A percentile compares a stretch with the other conserved stretches of the same genome.
These are phyloP conservation scores for Aradophagus sp. DNA, from an alignment of 1,140 invertebrate genomes.

Conservation along the genomic window DNA sequence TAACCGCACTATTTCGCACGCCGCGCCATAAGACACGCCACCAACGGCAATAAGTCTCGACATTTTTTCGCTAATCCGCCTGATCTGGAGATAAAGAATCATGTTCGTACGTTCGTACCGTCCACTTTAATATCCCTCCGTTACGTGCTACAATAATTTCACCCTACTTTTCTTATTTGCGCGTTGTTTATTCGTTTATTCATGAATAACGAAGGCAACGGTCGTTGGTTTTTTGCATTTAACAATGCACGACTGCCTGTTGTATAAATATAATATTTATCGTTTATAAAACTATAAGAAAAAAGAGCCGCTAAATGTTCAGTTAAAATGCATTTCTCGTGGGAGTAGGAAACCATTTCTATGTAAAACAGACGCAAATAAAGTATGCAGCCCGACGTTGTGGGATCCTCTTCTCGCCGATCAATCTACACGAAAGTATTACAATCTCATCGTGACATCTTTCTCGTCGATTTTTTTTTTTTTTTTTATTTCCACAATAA, in stretches of 20 bases:
- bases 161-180: too few relatives aligned
- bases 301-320: slow-evolving; percentile 42
- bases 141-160: too few relatives aligned
- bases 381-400: slow-evolving; percentile 49
- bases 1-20: slow-evolving; percentile 22
- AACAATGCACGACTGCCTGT: too few relatives aligned
- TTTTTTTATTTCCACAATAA: slow-evolving; percentile 28
- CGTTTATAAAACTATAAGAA: slow-evolving; percentile 43
- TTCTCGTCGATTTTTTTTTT: slow-evolving; percentile 8
- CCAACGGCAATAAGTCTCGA: slow-evolving; percentile 20
- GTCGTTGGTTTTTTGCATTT: too few relatives aligned
- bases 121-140: slow-evolving; percentile 4
- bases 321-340: slow-evolving; percentile 53
- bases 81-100: slow-evolving; percentile 18
- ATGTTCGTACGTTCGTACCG: background rate
- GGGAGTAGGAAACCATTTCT: slow-evolving; percentile 57
- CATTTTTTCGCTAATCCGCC: slow-evolving; percentile 11
- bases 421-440: slow-evolving; percentile 42
- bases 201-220: too few relatives aligned
- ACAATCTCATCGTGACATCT: slow-evolving; percentile 41
- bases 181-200: too few relatives aligned
- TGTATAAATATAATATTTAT: slow-evolving; percentile 51
- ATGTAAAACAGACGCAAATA: slow-evolving; percentile 57
- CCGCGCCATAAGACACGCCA: slow-evolving; percentile 2
- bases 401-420: slow-evolving; percentile 42